These are phyloP conservation scores for Xiphophorus maculatus DNA, from an alignment of 2,113 vertebrate species.

Conservation along the genomic window DNA sequence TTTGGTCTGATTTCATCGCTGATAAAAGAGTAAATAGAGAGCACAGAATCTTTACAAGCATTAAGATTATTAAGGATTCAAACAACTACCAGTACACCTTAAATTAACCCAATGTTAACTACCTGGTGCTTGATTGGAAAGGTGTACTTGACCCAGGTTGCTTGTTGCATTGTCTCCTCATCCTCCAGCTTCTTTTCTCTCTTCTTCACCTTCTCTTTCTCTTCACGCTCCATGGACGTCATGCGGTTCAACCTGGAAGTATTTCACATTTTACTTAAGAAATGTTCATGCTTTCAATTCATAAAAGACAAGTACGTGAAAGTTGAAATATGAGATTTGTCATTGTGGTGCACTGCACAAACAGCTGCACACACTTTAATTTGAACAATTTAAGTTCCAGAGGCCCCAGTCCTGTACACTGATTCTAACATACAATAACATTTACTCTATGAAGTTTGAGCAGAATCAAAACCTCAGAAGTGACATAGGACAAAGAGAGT, in stretches of 20 bases:
- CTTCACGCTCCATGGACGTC: slow-evolving; percentile 96
- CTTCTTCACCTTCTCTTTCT: slow-evolving; percentile 97
- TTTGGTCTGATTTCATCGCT: too few species aligned
- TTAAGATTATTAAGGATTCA: background rate
- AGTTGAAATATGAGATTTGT: background rate
- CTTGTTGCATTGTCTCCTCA: slow-evolving; percentile 95
- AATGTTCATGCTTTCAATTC: too few species aligned
- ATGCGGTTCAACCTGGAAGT: slow-evolving; percentile 89
- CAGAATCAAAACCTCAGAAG: background rate
- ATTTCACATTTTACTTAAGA: background rate
- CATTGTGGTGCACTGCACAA: background rate
- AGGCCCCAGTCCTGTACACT: background rate
- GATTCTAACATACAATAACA: background rate
- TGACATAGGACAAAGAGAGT: background rate
- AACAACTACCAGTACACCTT: background rate
- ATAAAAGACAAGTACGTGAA: background rate
- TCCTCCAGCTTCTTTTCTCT: slow-evolving; percentile 95
- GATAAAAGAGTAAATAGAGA: background rate
- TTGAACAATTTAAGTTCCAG: too few species aligned
- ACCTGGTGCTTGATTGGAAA: slow-evolving; percentile 98
- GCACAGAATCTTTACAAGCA: background rate
- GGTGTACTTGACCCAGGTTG: slow-evolving; percentile 97
- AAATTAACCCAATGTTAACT: background rate
- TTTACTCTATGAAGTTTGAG: background rate
- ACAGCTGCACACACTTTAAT: too few species aligned